phyloP scores from a whole-genome alignment of 2,888 invertebrate species.

The Clepsis dumicolana region DNA sequence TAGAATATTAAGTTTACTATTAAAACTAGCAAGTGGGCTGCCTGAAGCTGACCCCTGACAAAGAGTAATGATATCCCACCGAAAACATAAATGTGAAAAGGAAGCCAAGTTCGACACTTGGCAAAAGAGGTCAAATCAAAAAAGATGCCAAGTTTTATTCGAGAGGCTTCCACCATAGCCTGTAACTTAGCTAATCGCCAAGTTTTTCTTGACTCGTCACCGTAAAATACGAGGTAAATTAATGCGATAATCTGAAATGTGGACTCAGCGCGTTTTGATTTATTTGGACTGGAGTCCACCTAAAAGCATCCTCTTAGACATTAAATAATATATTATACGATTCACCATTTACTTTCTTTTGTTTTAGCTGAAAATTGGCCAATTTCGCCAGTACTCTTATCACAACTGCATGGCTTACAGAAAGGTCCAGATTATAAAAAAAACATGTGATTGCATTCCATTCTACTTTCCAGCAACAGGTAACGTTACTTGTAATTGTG shows the following conservation, averaged over 20 bases:
- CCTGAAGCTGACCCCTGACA: too few relatives aligned
- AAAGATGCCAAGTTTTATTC: too few relatives aligned
- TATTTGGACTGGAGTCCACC: not conserved
- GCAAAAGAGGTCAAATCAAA: too few relatives aligned
- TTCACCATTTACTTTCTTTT: conserved; percentile 30
- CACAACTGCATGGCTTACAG: conserved; percentile 89
- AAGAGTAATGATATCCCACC: too few relatives aligned
- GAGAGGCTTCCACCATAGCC: too few relatives aligned
- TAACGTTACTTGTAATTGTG: conserved; percentile 43
- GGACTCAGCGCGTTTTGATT: not conserved
- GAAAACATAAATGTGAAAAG: too few relatives aligned
- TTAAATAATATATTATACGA: conserved; percentile 1
- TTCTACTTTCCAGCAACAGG: conserved; percentile 80
- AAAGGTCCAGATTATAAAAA: conserved; percentile 74
- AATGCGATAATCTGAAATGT: not conserved
- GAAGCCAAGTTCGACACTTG: too few relatives aligned
- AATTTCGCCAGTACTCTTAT: conserved; percentile 84
- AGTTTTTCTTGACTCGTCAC: not conserved
- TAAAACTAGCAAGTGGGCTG: too few relatives aligned
- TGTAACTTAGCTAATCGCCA: not conserved
- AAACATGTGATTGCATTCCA: conserved; percentile 87
- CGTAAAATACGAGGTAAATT: not conserved
- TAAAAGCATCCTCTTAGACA: not conserved
- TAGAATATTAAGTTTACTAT: too few relatives aligned
- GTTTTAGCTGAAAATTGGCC: conserved; percentile 66